A percentile compares a stretch with the other conserved stretches of the same genome.
phyloP scores from a whole-genome alignment of 2,888 invertebrate species.

The Cryptus viduatorius region DNA sequence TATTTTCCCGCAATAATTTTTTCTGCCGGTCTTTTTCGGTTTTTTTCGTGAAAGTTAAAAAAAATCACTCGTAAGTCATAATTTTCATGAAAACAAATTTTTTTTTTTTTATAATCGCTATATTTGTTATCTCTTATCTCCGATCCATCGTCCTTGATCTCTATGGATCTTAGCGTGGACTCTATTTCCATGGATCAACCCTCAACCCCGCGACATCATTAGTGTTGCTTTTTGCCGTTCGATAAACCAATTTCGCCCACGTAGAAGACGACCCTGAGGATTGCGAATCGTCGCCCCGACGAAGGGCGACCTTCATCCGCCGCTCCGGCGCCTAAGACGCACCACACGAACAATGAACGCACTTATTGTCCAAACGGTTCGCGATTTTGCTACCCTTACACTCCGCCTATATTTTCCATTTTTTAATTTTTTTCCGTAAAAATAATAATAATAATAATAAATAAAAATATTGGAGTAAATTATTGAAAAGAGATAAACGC shows the following conservation, averaged over 20 bases:
- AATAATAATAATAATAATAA: too few species aligned
- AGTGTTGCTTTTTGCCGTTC: conserved; percentile 78
- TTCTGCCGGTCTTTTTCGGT: too few species aligned
- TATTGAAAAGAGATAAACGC: too few species aligned
- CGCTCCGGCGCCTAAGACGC: conserved; percentile 74
- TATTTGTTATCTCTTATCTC: conserved; percentile 75
- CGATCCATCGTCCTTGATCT: conserved; percentile 68
- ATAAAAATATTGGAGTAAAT: too few species aligned
- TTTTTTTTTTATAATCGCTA: not conserved
- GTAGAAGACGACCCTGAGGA: conserved; percentile 64
- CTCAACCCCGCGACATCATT: conserved; percentile 83
- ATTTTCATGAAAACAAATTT: not conserved
- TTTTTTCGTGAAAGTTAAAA: too few species aligned
- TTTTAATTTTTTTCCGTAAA: too few species aligned
- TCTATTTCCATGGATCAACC: conserved; percentile 73
- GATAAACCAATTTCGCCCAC: conserved; percentile 80
- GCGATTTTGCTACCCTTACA: not conserved
- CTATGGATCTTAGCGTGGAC: conserved; percentile 73
- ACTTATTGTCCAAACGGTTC: conserved; percentile 29
- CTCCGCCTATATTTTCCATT: too few species aligned
- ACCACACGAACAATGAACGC: not conserved
- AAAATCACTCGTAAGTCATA: not conserved
- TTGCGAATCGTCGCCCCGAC: conserved; percentile 64
- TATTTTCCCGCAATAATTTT: too few species aligned
- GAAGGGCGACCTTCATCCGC: conserved; percentile 74